Base-by-base conservation (phyloP, 1,140 invertebrate species). In the Macrocentrus cingulum region DNA sequence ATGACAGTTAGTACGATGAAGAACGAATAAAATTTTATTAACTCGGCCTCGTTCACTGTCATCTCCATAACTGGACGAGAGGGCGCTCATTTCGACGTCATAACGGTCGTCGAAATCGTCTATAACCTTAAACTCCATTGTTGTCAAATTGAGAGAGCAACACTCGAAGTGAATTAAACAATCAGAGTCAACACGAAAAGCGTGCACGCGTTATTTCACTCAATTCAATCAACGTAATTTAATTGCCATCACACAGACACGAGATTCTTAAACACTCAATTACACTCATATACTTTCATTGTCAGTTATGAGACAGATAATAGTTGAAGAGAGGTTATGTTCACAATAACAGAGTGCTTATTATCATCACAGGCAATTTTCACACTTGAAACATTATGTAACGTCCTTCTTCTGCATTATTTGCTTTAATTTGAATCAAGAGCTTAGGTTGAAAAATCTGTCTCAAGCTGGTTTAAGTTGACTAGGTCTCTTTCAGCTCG, bases 51-150 rank as follows among this genome's bases (percentile, higher is more conserved):
- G 61, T 18, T 62, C 61, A 42, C 53, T 64, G 45, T 69, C 66
- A 16, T 57, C 48, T 2, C 36, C 5, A 20, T 51, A 13, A 54
- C 49, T 57, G 1, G 61, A 45, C 25, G 72, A 68, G 13, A 77
- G 45, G n/a, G 73, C 69, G 49, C 68, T 76, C 73, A 77, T 75
- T 63, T 77, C 74, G 51, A 76, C 68, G 4, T 72, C 74, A 39
- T 64, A 66, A 13, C 60, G 60, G 16, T 67, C 69, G n/a, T 65
- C 63, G 6, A 44, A 42, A 37, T 66, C 66, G 11, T 64, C 66
- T 61, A 69, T 65, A 55, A 57, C 60, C 16, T 29, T 44, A n/a
- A 49, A 48, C 34, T 56, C 19, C 54, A 56, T 55, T 19, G 8
- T 44, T 42, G 18, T 9, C 3, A 32, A 1, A 19, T 5, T 4